These are phyloP conservation scores for Corapipo altera DNA, from an alignment of 2,113 vertebrate species.

Conservation along the genomic window DNA sequence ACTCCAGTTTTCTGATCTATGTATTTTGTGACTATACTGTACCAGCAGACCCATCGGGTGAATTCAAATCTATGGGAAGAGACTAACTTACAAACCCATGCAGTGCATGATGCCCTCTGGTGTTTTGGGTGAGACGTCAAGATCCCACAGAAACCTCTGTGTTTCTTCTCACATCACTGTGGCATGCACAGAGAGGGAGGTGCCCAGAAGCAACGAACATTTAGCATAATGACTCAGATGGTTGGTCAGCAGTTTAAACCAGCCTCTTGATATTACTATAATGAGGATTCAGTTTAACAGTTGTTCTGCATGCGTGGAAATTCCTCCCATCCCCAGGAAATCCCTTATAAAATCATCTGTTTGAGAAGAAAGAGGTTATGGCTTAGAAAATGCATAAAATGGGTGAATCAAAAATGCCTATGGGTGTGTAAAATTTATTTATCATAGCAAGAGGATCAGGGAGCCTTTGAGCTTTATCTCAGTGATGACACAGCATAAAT, in stretches of 20 bases:
- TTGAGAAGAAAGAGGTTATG: constrained; percentile 9
- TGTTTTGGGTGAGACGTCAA: constrained; percentile 26
- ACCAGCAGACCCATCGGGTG: neutral
- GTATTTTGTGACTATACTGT: neutral
- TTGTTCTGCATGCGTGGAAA: constrained; percentile 5
- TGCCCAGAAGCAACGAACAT: constrained; percentile 60
- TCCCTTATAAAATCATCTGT: constrained; percentile 23
- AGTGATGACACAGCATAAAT: neutral
- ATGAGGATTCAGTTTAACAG: constrained; percentile 57
- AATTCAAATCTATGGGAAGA: neutral
- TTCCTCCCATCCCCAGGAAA: neutral
- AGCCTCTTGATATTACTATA: constrained; percentile 60
- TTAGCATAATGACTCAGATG: constrained; percentile 58
- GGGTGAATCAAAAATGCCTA: constrained; percentile 19
- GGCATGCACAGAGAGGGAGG: constrained; percentile 34
- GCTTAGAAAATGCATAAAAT: constrained; percentile 26
- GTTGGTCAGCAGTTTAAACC: constrained; percentile 56
- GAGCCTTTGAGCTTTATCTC: neutral
- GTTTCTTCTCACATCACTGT: constrained; percentile 36
- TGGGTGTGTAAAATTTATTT: neutral
- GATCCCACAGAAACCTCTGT: constrained; percentile 13
- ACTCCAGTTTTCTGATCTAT: neutral
- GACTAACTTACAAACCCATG: neutral
- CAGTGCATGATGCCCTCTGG: constrained; percentile 16
- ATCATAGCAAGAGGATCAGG: neutral